Evolutionary conservation across 2,113 vertebrate species (phyloP).

Genomic region (Chamaetylas fuelleborni): DNA sequence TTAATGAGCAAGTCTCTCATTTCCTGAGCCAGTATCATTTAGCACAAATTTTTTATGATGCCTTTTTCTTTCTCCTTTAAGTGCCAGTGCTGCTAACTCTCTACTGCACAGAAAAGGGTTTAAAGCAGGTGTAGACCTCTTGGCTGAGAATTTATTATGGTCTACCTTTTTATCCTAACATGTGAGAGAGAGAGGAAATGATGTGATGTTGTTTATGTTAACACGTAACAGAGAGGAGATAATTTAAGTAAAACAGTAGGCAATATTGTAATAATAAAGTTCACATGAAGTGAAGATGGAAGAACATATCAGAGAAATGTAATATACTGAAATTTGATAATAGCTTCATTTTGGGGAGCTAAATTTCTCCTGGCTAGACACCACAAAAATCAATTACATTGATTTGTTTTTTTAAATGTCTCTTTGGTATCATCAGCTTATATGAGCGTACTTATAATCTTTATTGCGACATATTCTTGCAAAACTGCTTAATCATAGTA

Average conservation of each 20-base stretch:
- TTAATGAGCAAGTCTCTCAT: not conserved
- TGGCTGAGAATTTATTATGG: not conserved
- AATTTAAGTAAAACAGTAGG: not conserved
- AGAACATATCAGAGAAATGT: not conserved
- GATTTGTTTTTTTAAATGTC: not conserved
- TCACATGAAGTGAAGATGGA: not conserved
- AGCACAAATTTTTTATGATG: not conserved
- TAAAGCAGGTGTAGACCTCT: not conserved
- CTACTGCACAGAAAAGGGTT: not conserved
- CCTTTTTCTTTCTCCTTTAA: not conserved
- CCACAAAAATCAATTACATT: not conserved
- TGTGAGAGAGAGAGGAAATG: not conserved
- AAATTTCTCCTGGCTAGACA: not conserved
- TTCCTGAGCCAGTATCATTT: not conserved
- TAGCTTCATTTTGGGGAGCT: not conserved
- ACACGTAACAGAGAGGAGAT: not conserved
- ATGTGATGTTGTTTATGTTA: not conserved
- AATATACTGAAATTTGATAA: not conserved
- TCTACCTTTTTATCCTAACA: not conserved
- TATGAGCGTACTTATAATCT: not conserved
- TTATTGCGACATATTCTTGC: not conserved
- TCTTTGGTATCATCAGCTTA: not conserved
- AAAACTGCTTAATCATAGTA: not conserved
- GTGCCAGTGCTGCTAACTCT: not conserved
- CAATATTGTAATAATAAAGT: not conserved